phyloP scores from a whole-genome alignment of 2,797 vertebrate genomes.

The Erpetoichthys calabaricus region DNA sequence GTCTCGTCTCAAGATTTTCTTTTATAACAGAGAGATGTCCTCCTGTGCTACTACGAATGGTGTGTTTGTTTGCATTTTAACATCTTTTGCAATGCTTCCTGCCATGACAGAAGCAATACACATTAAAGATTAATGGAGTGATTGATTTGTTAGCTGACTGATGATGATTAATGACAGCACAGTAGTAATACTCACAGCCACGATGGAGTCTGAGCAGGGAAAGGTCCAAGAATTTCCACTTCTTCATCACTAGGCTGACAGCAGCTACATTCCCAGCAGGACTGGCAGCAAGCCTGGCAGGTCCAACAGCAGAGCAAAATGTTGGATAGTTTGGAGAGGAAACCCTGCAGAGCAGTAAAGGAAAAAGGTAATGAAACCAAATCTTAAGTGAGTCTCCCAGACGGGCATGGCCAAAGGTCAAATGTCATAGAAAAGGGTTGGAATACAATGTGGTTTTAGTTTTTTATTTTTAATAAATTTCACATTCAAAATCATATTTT shows the following conservation, averaged over 20 bases:
- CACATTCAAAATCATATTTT: background rate
- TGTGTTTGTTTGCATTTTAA: too few relatives aligned
- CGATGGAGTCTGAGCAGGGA: conserved; percentile 71
- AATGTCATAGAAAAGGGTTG: background rate
- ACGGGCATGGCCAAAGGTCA: too few relatives aligned
- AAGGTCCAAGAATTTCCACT: conserved; percentile 78
- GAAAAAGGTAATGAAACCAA: background rate
- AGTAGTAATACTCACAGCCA: conserved; percentile 63
- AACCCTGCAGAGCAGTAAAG: conserved; percentile 41
- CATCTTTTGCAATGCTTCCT: too few relatives aligned
- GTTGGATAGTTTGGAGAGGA: conserved; percentile 63
- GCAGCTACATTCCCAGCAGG: conserved; percentile 68
- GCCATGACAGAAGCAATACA: too few relatives aligned
- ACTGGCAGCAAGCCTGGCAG: conserved; percentile 62
- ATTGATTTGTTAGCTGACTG: too few relatives aligned
- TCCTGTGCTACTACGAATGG: too few relatives aligned
- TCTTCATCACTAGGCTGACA: conserved; percentile 68
- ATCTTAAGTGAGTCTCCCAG: background rate
- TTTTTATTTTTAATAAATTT: background rate
- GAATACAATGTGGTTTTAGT: background rate
- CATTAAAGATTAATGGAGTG: too few relatives aligned
- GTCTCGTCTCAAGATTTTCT: too few relatives aligned
- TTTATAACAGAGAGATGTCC: too few relatives aligned
- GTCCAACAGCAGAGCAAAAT: conserved; percentile 69
- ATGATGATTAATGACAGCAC: too few relatives aligned